Conservation (phyloP, 23 tunicate genomes). For the Pegea sp. region DNA sequence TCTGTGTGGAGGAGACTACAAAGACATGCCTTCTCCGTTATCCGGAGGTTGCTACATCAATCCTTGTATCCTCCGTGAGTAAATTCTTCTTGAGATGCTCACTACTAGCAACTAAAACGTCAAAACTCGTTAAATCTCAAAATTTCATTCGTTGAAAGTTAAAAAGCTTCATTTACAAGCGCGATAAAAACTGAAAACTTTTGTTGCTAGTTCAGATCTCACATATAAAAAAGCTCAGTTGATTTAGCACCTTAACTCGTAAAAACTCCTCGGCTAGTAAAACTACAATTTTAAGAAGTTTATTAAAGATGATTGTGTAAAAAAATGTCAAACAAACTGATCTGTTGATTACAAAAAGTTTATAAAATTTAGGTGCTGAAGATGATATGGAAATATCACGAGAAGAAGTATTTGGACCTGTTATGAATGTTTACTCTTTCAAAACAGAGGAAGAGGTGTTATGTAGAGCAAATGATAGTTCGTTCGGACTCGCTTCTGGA, state of each 20-base stretch:
- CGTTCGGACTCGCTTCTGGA: constrained; percentile 78
- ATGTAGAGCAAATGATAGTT: constrained; percentile 43
- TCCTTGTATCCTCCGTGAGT: constrained; percentile 63
- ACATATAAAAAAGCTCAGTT: too few species aligned
- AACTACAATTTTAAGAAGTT: too few species aligned
- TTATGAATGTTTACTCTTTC: constrained; percentile 80
- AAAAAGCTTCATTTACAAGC: too few species aligned
- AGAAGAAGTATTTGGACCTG: constrained; percentile 94
- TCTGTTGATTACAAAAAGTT: neutral
- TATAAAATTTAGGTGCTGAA: constrained; percentile 17
- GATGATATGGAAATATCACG: constrained; percentile 54
- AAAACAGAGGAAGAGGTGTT: constrained; percentile 73
- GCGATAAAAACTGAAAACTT: too few species aligned
- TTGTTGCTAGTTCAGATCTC: too few species aligned
- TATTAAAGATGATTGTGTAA: neutral
- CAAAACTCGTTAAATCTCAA: too few species aligned
- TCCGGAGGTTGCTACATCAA: constrained; percentile 38
- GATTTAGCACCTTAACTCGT: too few species aligned
- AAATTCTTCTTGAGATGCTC: too few species aligned
- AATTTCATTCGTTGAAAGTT: too few species aligned
- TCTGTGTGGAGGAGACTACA: constrained; percentile 49
- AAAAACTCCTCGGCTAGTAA: too few species aligned
- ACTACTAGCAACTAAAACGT: too few species aligned
- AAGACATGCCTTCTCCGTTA: constrained; percentile 18
- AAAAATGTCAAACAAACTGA: neutral